Evolutionary conservation across 2,113 vertebrate species (phyloP).

Genomic region (Hydrochoerus hydrochaeris): DNA sequence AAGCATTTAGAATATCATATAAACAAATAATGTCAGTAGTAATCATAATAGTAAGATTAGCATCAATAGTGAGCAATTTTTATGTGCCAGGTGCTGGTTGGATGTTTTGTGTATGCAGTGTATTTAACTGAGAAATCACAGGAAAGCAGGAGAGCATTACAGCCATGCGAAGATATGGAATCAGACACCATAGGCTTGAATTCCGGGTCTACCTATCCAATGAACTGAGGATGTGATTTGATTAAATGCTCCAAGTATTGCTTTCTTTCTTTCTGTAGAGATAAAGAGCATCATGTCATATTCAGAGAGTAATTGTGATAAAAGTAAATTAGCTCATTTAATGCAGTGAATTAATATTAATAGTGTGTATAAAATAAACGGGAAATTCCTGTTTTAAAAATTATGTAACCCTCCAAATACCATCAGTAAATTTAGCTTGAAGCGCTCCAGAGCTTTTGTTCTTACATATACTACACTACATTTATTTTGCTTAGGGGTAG

Average conservation of each 20-base stretch:
- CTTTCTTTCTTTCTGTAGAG: neutral
- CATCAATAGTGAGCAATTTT: neutral
- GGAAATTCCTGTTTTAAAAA: neutral
- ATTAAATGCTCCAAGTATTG: neutral
- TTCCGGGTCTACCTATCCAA: neutral
- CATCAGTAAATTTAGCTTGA: neutral
- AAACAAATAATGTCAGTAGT: neutral
- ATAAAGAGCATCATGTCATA: neutral
- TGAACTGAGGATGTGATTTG: accelerated
- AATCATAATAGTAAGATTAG: neutral
- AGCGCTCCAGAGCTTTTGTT: neutral
- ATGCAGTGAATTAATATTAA: neutral
- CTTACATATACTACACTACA: neutral
- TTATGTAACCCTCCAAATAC: neutral
- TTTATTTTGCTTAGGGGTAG: neutral
- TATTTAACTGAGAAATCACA: conserved; percentile 24
- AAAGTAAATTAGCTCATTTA: neutral
- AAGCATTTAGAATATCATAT: neutral
- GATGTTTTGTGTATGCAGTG: neutral
- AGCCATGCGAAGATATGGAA: neutral
- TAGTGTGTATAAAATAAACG: neutral
- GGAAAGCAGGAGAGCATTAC: neutral
- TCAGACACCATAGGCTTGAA: neutral
- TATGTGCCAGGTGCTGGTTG: neutral
- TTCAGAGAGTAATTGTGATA: neutral